Evolutionary conservation across 2,888 invertebrate species (phyloP).

Genomic region (Furcula furcula): DNA sequence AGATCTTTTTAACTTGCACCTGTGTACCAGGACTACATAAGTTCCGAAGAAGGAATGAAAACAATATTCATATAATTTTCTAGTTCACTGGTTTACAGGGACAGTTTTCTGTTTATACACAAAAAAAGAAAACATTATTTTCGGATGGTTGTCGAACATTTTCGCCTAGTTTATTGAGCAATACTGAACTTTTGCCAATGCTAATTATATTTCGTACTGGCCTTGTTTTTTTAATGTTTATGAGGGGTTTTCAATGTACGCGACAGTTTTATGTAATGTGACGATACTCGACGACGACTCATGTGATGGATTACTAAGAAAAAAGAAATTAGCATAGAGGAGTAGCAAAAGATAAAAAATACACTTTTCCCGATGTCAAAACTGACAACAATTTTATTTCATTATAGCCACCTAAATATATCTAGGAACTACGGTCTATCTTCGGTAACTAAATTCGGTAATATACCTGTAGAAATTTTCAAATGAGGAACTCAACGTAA

Average conservation of each 20-base stretch:
- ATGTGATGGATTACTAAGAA: not conserved
- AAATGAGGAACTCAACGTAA: too few relatives aligned
- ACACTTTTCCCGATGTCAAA: too few relatives aligned
- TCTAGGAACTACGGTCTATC: too few relatives aligned
- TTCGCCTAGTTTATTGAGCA: conserved; percentile 5
- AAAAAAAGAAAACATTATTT: not conserved
- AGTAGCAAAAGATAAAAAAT: too few relatives aligned
- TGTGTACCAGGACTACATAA: too few relatives aligned
- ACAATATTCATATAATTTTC: not conserved
- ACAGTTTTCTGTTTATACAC: not conserved
- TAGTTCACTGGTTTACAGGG: not conserved
- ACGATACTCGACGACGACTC: conserved; percentile 6
- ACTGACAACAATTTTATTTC: too few relatives aligned
- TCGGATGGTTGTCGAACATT: not conserved
- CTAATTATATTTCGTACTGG: conserved; percentile 14
- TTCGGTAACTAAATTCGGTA: too few relatives aligned
- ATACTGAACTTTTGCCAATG: conserved; percentile 22
- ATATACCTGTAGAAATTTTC: too few relatives aligned
- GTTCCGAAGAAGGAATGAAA: too few relatives aligned
- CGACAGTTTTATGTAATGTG: not conserved
- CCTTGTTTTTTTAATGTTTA: conserved; percentile 6
- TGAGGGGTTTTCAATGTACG: not conserved
- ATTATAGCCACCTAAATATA: too few relatives aligned
- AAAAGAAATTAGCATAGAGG: too few relatives aligned
- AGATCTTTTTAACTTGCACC: too few relatives aligned